Conservation (phyloP, 2,113 vertebrate species). For the Rhizomys pruinosus region DNA sequence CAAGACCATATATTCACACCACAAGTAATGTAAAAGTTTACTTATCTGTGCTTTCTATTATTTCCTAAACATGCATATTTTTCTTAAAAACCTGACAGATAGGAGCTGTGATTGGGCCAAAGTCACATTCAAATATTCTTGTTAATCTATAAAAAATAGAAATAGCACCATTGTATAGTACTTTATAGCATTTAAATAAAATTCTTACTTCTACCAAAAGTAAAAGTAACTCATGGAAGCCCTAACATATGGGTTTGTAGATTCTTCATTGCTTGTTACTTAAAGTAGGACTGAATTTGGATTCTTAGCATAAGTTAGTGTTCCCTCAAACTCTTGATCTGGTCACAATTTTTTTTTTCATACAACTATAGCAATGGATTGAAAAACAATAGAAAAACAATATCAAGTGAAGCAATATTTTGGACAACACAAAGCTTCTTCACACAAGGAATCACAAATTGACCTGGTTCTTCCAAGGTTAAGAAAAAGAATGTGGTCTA, state of each 20-base stretch:
- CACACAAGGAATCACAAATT: not conserved
- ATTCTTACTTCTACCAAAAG: not conserved
- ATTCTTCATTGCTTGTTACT: not conserved
- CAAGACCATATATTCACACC: not conserved
- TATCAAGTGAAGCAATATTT: not conserved
- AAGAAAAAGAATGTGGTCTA: slow-evolving; percentile 29
- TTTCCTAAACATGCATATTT: not conserved
- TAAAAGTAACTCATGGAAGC: not conserved
- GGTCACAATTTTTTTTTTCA: not conserved
- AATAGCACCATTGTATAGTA: too few relatives aligned
- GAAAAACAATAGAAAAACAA: not conserved
- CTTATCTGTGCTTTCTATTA: not conserved
- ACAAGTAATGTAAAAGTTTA: not conserved
- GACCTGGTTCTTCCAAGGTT: not conserved
- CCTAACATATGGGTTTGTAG: not conserved
- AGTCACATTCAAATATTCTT: slow-evolving; percentile 18
- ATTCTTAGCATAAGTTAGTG: not conserved
- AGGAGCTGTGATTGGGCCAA: not conserved
- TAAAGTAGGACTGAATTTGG: not conserved
- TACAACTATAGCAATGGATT: not conserved
- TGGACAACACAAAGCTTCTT: not conserved
- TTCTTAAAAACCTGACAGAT: not conserved
- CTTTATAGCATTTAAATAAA: not conserved
- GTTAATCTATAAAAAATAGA: too few relatives aligned
- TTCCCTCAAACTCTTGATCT: not conserved